Percentiles rank a stretch among this genome's conserved stretches.
phyloP scores from a whole-genome alignment of 2,888 invertebrate genomes.

The Alviniconcha strummeri region DNA sequence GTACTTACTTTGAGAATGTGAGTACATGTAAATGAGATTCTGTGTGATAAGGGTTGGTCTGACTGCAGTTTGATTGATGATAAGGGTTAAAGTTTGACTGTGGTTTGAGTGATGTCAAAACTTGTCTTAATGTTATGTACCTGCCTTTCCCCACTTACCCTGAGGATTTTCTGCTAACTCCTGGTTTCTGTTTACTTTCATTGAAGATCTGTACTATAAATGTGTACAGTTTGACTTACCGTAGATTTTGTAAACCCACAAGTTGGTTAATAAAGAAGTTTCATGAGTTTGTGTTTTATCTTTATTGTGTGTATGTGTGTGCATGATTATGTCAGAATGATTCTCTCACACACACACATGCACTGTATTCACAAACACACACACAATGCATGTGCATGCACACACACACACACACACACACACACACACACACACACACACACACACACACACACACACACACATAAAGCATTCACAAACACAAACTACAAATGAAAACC shows the following conservation, averaged over 20 bases:
- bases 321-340: background rate
- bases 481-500: background rate
- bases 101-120: constrained; percentile 5
- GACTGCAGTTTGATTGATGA: too few relatives aligned
- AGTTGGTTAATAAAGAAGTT: constrained; percentile 11
- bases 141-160: background rate
- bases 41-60: too few relatives aligned
- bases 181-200: background rate
- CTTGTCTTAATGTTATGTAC: background rate
- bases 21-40: too few relatives aligned
- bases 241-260: constrained; percentile 26
- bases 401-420: background rate
- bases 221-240: constrained; percentile 20
- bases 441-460: background rate
- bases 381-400: background rate
- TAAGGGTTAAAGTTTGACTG: background rate
- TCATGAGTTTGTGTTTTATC: background rate
- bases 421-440: background rate
- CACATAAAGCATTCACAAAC: background rate
- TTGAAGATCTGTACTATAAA: background rate
- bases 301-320: background rate
- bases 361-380: background rate
- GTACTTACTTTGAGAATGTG: too few relatives aligned
- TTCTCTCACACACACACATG: background rate
- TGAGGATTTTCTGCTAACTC: background rate